These are phyloP conservation scores for Ornithorhynchus anatinus DNA, from an alignment of 2,113 vertebrate genomes.

Conservation along the genomic window DNA sequence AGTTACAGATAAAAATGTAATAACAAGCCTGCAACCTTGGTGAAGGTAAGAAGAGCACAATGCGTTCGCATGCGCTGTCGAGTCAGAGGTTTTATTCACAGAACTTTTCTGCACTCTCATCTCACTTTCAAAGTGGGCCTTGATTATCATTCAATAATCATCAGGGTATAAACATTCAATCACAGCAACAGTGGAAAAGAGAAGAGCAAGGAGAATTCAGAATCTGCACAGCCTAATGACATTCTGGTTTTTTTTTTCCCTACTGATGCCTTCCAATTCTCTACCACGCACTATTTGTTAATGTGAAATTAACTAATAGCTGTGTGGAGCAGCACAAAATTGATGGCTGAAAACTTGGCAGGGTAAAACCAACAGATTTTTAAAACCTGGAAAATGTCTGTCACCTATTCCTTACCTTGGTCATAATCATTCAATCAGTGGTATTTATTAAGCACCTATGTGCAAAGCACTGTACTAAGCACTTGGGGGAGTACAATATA, in stretches of 20 bases:
- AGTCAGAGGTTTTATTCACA: not conserved
- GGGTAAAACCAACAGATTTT: not conserved
- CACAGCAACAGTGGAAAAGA: not conserved
- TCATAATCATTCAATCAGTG: not conserved
- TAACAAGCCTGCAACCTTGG: no score
- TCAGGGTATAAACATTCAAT: conserved; percentile 18
- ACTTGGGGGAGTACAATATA: no score
- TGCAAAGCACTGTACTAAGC: no score
- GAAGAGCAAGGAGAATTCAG: not conserved
- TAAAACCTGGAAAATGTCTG: not conserved
- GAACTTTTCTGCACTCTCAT: conserved; percentile 22
- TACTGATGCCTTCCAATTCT: not conserved
- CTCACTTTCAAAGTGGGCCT: conserved; percentile 32
- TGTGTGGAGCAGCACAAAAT: not conserved
- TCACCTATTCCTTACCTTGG: conserved; percentile 7
- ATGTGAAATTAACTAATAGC: not conserved
- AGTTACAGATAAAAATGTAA: no score
- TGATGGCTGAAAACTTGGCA: not conserved
- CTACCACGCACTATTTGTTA: not conserved
- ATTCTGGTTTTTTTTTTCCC: not conserved
- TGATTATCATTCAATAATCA: conserved; percentile 1
- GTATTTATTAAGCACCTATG: not conserved
- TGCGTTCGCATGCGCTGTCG: no score
- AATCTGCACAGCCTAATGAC: not conserved
- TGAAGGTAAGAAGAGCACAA: no score